These are phyloP conservation scores for Sula dactylatra DNA, from an alignment of 2,113 vertebrate genomes.

Conservation along the genomic window DNA sequence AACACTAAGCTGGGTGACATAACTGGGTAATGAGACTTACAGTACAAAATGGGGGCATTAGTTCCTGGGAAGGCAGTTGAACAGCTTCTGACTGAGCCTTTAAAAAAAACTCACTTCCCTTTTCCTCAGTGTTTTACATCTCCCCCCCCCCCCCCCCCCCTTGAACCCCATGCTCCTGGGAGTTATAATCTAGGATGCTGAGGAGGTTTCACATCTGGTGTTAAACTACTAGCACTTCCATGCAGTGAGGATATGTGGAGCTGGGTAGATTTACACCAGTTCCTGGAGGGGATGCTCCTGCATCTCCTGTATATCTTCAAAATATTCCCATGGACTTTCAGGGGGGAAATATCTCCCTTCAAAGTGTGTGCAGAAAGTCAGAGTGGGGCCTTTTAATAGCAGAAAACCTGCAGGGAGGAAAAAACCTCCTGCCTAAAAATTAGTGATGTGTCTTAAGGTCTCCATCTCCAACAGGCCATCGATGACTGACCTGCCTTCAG, in stretches of 20 bases:
- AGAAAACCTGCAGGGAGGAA: neutral
- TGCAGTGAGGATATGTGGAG: accelerated
- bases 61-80: neutral
- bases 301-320: neutral
- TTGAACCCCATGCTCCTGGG: neutral
- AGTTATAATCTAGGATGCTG: neutral
- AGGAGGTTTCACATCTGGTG: neutral
- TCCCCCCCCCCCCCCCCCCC: no score
- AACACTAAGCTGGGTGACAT: neutral
- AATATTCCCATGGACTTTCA: neutral
- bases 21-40: neutral
- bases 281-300: neutral
- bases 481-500: no score
- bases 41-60: neutral
- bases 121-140: neutral
- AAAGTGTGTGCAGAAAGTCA: neutral
- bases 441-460: no score
- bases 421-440: neutral
- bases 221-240: neutral
- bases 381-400: neutral
- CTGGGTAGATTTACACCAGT: no score
- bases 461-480: neutral
- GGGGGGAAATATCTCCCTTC: neutral
- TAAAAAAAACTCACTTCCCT: neutral
- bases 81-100: neutral